Percentiles rank a stretch among this genome's conserved stretches.
Conservation (phyloP, 2,888 invertebrate genomes). For the Loripinus fragilis region DNA sequence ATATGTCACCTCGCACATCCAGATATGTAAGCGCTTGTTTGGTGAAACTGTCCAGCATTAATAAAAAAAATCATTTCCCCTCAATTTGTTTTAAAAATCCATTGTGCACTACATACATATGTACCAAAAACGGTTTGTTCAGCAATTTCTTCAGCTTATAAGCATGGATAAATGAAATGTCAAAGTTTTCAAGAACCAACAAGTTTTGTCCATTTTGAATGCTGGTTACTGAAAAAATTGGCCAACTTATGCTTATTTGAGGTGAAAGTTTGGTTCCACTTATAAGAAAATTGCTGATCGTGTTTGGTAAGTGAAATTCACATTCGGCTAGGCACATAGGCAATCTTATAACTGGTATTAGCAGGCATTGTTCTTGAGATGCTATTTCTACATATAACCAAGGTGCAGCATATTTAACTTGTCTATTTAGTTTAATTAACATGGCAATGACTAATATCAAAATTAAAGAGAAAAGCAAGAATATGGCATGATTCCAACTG, state of each 20-base stretch:
- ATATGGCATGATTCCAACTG: slow-evolving; percentile 23
- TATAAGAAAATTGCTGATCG: background rate
- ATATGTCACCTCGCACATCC: background rate
- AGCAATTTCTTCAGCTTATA: slow-evolving; percentile 11
- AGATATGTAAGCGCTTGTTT: no score
- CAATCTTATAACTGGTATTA: slow-evolving; percentile 3
- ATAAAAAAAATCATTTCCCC: no score
- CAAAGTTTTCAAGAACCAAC: slow-evolving; percentile 10
- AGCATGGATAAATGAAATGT: background rate
- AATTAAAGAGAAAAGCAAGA: slow-evolving; percentile 7
- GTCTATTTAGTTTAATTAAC: background rate
- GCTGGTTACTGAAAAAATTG: slow-evolving; percentile 11
- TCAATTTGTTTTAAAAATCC: slow-evolving; percentile 1
- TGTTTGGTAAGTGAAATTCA: background rate
- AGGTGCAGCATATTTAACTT: background rate
- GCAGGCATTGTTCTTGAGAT: background rate
- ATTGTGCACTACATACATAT: slow-evolving; percentile 1
- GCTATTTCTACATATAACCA: slow-evolving; percentile 11
- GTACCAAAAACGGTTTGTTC: slow-evolving; percentile 1
- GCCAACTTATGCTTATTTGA: background rate
- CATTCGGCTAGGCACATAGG: slow-evolving; percentile 10
- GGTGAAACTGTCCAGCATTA: no score
- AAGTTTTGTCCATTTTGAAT: background rate
- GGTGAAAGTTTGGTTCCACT: background rate
- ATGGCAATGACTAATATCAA: slow-evolving; percentile 9